Conservation (phyloP, 2,888 invertebrate genomes). For the Byasa hedistus region DNA sequence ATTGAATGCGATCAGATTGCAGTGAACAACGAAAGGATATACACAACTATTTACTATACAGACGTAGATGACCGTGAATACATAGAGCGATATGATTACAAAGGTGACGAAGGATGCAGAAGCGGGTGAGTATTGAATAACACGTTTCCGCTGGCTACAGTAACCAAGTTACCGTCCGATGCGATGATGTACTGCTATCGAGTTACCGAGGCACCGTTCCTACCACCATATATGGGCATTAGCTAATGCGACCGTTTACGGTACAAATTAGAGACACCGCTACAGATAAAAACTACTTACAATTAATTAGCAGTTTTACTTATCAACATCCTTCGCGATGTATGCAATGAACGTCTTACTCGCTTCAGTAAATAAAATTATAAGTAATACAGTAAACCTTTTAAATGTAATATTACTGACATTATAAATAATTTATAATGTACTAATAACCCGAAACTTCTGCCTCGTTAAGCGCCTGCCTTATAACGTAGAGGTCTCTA, state of each 20-base stretch:
- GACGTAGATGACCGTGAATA: neutral
- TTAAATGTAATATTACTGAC: too few relatives aligned
- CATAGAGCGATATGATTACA: constrained; percentile 9
- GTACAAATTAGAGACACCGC: constrained; percentile 22
- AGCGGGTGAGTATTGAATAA: constrained; percentile 51
- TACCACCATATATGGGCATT: constrained; percentile 17
- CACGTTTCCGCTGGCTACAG: constrained; percentile 56
- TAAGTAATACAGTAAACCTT: too few relatives aligned
- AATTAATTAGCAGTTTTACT: neutral
- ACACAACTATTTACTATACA: neutral
- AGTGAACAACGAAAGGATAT: neutral
- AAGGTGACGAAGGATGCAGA: constrained; percentile 14
- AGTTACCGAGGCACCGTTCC: constrained; percentile 28
- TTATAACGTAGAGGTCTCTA: too few relatives aligned
- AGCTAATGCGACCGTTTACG: constrained; percentile 22
- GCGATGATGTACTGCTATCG: constrained; percentile 30
- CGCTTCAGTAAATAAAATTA: too few relatives aligned
- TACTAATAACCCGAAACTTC: too few relatives aligned
- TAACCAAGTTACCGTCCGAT: constrained; percentile 54
- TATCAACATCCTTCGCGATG: too few relatives aligned
- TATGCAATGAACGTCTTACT: too few relatives aligned
- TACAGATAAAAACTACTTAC: constrained; percentile 7
- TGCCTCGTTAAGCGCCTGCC: too few relatives aligned
- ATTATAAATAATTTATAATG: too few relatives aligned
- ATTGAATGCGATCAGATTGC: too few relatives aligned